Conservation (phyloP, 2,797 vertebrate genomes). For the Cygnus olor region DNA sequence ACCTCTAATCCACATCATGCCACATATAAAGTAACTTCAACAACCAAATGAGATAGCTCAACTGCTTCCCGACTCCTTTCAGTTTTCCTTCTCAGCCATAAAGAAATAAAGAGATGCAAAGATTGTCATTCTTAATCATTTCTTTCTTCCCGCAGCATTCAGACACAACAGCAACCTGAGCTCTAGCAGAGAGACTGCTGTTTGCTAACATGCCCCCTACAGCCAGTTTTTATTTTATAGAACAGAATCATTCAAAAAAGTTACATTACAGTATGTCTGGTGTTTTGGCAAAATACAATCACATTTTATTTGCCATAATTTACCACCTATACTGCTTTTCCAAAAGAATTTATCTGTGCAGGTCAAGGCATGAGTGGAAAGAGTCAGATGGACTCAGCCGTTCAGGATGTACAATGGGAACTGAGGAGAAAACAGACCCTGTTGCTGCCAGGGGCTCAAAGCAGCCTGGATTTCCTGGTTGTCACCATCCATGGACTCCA, state of each 20-base stretch:
- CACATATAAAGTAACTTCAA: background rate
- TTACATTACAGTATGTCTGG: background rate
- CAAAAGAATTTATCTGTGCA: background rate
- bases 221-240: background rate
- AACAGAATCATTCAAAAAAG: background rate
- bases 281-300: background rate
- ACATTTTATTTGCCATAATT: background rate
- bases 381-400: background rate
- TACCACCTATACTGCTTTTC: background rate
- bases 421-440: background rate
- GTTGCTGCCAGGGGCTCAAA: background rate
- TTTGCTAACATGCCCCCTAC: background rate
- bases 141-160: background rate
- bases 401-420: background rate
- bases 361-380: background rate
- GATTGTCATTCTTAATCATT: background rate
- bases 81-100: background rate
- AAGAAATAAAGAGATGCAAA: background rate
- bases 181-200: background rate
- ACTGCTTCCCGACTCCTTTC: background rate
- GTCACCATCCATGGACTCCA: background rate
- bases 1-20: background rate
- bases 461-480: background rate
- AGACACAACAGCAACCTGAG: background rate
- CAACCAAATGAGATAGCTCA: background rate